Conservation (phyloP, 2,797 vertebrate genomes). For the Coracias cyanogaster region DNA sequence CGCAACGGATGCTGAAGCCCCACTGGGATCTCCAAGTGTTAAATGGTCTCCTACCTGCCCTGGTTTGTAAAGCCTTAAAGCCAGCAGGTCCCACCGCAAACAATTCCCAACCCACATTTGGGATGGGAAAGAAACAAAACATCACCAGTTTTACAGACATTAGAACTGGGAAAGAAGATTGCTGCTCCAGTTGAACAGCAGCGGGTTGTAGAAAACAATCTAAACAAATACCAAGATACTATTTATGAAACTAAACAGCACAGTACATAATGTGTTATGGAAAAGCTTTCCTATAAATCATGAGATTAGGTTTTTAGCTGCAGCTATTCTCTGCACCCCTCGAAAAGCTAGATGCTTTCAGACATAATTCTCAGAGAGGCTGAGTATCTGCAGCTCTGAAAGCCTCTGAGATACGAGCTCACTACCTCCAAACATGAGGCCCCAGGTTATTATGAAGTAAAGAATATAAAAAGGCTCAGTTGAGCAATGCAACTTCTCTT, state of each 20-base stretch:
- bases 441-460: not conserved
- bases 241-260: not conserved
- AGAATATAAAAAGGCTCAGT: not conserved
- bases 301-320: not conserved
- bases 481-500: not conserved
- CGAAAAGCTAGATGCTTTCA: conserved; percentile 18
- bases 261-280: not conserved
- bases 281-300: not conserved
- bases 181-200: not conserved
- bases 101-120: not conserved
- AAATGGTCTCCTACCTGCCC: not conserved
- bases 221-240: not conserved
- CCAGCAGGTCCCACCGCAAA: not conserved
- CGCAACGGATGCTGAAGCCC: not conserved
- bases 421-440: not conserved
- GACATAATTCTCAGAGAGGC: not conserved
- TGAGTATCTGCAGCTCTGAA: not conserved
- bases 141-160: not conserved
- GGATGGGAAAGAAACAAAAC: not conserved
- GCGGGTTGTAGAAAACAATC: not conserved
- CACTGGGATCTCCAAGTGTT: accelerated
- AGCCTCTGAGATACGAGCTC: conserved; percentile 9
- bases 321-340: not conserved
- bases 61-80: not conserved
- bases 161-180: not conserved